Conservation (phyloP, 2,113 vertebrate species). For the Tachuris rubrigastra region DNA sequence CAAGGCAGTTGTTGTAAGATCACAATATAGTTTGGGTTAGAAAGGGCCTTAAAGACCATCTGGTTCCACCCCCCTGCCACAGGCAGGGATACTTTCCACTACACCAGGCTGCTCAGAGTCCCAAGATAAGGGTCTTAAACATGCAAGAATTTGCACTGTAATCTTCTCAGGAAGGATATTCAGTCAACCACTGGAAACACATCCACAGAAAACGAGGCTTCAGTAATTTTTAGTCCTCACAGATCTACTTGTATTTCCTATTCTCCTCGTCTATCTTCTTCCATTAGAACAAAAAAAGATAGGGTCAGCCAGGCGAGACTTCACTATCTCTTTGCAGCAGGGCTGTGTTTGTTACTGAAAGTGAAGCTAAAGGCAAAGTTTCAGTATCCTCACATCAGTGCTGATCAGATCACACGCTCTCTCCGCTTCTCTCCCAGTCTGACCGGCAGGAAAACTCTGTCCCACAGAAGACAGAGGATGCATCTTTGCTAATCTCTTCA, state of each 20-base stretch:
- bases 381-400: not conserved
- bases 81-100: not conserved
- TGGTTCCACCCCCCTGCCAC: not conserved
- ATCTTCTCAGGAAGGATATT: not conserved
- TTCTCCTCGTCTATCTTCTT: not conserved
- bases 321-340: not conserved
- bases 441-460: not conserved
- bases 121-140: not conserved
- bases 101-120: not conserved
- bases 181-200: not conserved
- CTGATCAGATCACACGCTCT: not conserved
- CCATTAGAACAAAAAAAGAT: not conserved
- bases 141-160: not conserved
- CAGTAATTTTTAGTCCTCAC: not conserved
- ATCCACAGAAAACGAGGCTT: not conserved
- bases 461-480: not conserved
- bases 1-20: not conserved
- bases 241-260: not conserved
- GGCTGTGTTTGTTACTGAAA: not conserved
- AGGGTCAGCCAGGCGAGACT: not conserved
- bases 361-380: not conserved
- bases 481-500: not conserved
- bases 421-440: not conserved
- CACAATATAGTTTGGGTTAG: not conserved
- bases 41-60: not conserved